Evolutionary conservation across 2,888 invertebrate species (phyloP).

Genomic region (Tenthredo mesomela): DNA sequence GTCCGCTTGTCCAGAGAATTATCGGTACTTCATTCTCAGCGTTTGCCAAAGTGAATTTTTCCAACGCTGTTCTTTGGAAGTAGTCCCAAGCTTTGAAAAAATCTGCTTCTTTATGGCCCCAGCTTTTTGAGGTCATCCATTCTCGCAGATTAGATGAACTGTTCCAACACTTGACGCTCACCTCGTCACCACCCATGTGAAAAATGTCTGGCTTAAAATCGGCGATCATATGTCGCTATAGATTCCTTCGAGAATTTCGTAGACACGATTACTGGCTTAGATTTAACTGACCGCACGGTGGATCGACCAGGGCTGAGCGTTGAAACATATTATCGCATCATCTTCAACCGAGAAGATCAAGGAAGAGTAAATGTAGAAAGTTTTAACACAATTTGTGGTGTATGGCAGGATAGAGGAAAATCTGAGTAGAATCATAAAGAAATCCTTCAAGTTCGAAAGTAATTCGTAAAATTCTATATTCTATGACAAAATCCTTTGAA

Average conservation of each 20-base stretch:
- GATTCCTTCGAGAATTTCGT: constrained; percentile 85
- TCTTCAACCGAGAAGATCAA: constrained; percentile 65
- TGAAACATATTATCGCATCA: constrained; percentile 74
- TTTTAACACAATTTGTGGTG: too few species aligned
- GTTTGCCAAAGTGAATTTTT: constrained; percentile 80
- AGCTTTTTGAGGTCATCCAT: constrained; percentile 84
- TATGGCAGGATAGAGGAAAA: too few species aligned
- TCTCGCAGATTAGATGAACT: constrained; percentile 83
- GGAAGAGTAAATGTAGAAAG: too few species aligned
- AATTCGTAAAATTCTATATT: too few species aligned
- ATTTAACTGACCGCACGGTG: constrained; percentile 92
- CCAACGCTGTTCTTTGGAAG: constrained; percentile 86
- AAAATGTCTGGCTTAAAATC: constrained; percentile 88
- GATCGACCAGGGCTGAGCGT: constrained; percentile 91
- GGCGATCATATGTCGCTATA: constrained; percentile 88
- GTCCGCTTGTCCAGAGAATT: constrained; percentile 90
- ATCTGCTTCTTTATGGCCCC: constrained; percentile 80
- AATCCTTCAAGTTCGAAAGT: too few species aligned
- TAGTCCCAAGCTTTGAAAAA: constrained; percentile 72
- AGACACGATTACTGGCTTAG: constrained; percentile 85
- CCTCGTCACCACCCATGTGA: constrained; percentile 95
- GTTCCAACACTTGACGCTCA: constrained; percentile 87
- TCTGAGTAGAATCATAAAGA: too few species aligned
- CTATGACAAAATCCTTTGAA: too few species aligned
- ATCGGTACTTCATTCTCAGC: constrained; percentile 82